These are phyloP conservation scores for Cryptops parisi DNA, from an alignment of 2,888 invertebrate genomes.

Conservation along the genomic window DNA sequence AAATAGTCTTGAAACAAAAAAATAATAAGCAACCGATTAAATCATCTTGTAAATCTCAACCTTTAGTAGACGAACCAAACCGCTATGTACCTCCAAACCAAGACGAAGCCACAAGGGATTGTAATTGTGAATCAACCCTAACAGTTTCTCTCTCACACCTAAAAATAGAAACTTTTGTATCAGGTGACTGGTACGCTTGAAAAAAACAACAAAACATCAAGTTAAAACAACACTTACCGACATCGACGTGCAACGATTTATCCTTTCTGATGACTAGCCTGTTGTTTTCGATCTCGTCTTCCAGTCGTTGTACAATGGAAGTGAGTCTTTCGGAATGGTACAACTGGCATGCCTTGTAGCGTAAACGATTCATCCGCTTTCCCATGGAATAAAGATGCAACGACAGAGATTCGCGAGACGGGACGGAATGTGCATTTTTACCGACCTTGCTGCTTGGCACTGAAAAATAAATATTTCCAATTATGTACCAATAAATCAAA, in stretches of 20 bases:
- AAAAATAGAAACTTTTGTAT: too few relatives aligned
- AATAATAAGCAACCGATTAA: too few relatives aligned
- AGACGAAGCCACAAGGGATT: slow-evolving; percentile 83
- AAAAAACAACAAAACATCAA: too few relatives aligned
- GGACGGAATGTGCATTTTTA: slow-evolving; percentile 20
- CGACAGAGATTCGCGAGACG: slow-evolving; percentile 32
- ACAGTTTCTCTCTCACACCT: slow-evolving; percentile 56
- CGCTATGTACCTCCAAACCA: slow-evolving; percentile 47
- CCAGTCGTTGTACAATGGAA: slow-evolving; percentile 50
- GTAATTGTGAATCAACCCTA: slow-evolving; percentile 63
- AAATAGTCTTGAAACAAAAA: slow-evolving; percentile 42
- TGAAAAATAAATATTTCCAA: not conserved
- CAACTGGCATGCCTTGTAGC: slow-evolving; percentile 40
- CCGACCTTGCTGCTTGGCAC: not conserved
- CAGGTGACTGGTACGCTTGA: too few relatives aligned
- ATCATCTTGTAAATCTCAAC: too few relatives aligned
- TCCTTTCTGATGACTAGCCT: slow-evolving; percentile 60
- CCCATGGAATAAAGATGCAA: slow-evolving; percentile 30
- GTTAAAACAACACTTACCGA: slow-evolving; percentile 44
- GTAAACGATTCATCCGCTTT: slow-evolving; percentile 29
- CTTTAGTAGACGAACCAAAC: not conserved
- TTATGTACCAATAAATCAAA: not conserved
- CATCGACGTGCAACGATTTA: slow-evolving; percentile 63
- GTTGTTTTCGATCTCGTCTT: slow-evolving; percentile 54
- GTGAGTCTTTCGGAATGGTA: slow-evolving; percentile 47